Base-by-base conservation (phyloP, 2,888 invertebrate genomes). In the Apamea monoglypha region DNA sequence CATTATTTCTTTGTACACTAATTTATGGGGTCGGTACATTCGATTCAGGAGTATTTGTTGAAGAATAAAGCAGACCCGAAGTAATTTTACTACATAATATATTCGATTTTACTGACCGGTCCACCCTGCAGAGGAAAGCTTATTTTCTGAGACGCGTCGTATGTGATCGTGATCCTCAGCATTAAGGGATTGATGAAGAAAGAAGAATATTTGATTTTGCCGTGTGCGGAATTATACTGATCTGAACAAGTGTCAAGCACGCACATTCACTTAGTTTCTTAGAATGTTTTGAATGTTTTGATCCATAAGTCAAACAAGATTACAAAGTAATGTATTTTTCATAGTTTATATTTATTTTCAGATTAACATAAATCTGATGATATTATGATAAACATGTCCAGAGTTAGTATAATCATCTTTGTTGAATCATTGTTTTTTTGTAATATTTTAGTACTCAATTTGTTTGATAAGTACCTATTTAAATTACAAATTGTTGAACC, bases 341-440 rank as follows among this genome's bases (percentile, higher is more conserved):
- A 10, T 59, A 47, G 32, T 74, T 47, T 59, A 32, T 61, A 68
- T 77, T 59, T 29, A 14, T 68, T 69, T 44, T n/a, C 18, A 69
- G 32, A 78, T 78, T 59, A 40, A 68, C 40, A 32, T 61, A 47
- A 59, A 47, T 21, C 12, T 77, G n/a, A 71, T 40, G 18, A 36
- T 18, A 56, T 50, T 36, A 36, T 70, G 25, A 29, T 32, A 32
- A 50, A 32, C 3, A 70, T 53, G 32, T 61, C 25, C 21, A 21
- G 1, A 53, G 25, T 29, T 40, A 14, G 1, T 10, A 80, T 59
- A 32, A 67, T 44, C n/a, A n/a, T 1, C 61, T 61, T 18, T 29
- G 1, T 25, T 36, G 8, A 36, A 21, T 50, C 10, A 61, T 36
- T 63, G 1, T 18, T 29, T 18, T 40, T 76, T 44, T 10, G 40